A percentile compares a stretch with the other conserved stretches of the same genome.
Evolutionary conservation across 2,888 invertebrate genomes (phyloP).

Genomic region (Subacronicta megacephala): DNA sequence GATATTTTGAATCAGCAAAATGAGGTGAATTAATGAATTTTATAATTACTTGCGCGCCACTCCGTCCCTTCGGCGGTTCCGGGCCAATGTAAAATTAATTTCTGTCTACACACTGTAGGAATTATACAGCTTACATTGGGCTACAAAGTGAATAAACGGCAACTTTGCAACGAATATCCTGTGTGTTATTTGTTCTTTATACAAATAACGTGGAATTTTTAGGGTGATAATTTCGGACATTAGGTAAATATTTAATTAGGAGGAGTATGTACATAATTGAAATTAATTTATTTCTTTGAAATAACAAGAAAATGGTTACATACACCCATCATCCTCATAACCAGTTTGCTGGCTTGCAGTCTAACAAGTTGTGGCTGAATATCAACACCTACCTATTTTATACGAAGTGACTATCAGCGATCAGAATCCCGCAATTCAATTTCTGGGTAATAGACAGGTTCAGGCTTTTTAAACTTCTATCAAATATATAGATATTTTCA

Average conservation of each 20-base stretch:
- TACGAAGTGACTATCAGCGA: too few relatives aligned
- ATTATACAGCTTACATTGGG: constrained; percentile 48
- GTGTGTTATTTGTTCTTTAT: constrained; percentile 32
- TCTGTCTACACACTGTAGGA: constrained; percentile 56
- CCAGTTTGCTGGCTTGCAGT: too few relatives aligned
- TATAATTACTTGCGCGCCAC: constrained; percentile 69
- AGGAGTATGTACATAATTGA: not conserved
- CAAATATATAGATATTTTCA: too few relatives aligned
- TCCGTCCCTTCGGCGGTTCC: constrained; percentile 58
- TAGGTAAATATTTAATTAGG: constrained; percentile 17
- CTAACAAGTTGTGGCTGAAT: too few relatives aligned
- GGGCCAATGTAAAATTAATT: constrained; percentile 74
- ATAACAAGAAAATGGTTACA: not conserved
- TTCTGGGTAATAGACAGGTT: too few relatives aligned
- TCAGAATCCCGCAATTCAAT: too few relatives aligned
- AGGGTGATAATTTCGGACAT: constrained; percentile 23
- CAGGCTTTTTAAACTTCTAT: too few relatives aligned
- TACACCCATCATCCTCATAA: too few relatives aligned
- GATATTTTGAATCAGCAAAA: constrained; percentile 58
- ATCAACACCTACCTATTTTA: too few relatives aligned
- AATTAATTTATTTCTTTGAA: not conserved
- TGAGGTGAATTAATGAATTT: constrained; percentile 65
- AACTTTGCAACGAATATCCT: constrained; percentile 31
- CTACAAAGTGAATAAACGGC: constrained; percentile 34
- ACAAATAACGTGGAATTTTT: constrained; percentile 22